Base-by-base conservation (phyloP, 2,797 vertebrate species). In the Tenualosa ilisha region DNA sequence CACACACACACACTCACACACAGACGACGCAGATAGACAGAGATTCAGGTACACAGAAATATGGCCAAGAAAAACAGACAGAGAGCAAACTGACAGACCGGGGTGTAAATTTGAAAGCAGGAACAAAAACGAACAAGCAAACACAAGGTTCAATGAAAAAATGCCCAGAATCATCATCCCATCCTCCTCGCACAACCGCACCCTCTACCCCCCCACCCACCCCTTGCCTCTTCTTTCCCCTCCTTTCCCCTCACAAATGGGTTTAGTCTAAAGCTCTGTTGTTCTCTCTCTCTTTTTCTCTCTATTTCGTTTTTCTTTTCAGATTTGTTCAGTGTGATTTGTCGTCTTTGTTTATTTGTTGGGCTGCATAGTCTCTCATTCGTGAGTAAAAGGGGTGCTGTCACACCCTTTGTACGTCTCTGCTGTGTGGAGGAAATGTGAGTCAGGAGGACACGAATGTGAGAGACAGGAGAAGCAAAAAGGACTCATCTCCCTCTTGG, bases 31-130 rank as follows among this genome's bases (percentile, higher is more conserved):
- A 85, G 53, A 13, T 40, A 61, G 53, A 81, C 0, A 61, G 72
- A 85, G 51, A 56, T 56, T 59, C 12, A 13, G n/a, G 51, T 85
- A 82, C 15, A 43, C 17, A 79, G 26, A 79, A 79, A 22, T 79
- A 37, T 46, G 40, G 37, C 72, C 72, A 37, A 46, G 17, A 79
- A 79, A 79, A 43, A 79, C 72, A 79, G 72, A 79, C 15, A 20
- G 20, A 43, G 37, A 22, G 46, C 37, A 79, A 79, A 20, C 72
- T 46, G 72, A 79, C 72, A 79, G 72, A 79, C 53, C 72, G 51
- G 63, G 63, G 81, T 82, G 61, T 83, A 51, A 54, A 86, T 84
- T 59, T 59, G 86, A 84, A 56, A 82, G 61, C 40, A 83, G 59
- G 79, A 61, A 22, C 50, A 51, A 51, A 51, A 51, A 51, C 3